Evolutionary conservation across 2,888 invertebrate genomes (phyloP).

Genomic region (Molorchus minor): DNA sequence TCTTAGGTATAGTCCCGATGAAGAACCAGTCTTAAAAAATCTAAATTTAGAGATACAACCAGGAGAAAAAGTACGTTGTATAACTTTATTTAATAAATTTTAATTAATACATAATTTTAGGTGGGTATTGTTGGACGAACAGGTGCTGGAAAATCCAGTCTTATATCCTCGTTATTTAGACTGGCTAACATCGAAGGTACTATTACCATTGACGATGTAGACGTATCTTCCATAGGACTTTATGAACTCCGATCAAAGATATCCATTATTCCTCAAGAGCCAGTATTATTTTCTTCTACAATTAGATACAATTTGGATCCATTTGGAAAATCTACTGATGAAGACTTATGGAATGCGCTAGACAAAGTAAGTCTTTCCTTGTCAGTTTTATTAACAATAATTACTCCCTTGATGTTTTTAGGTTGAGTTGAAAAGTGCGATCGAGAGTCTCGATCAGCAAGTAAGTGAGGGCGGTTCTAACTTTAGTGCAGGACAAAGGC

Average conservation of each 20-base stretch:
- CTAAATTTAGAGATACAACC: constrained; percentile 70
- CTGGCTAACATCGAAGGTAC: constrained; percentile 76
- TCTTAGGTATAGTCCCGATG: constrained; percentile 70
- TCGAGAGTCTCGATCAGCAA: constrained; percentile 71
- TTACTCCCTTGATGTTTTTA: constrained; percentile 48
- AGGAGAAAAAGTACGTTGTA: constrained; percentile 75
- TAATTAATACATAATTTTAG: constrained; percentile 58
- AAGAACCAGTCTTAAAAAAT: constrained; percentile 76
- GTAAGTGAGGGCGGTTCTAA: constrained; percentile 83
- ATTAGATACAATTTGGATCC: constrained; percentile 87
- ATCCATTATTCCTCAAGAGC: constrained; percentile 87
- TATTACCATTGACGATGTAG: constrained; percentile 78
- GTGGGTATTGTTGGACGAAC: constrained; percentile 88
- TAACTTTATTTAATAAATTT: too few relatives aligned
- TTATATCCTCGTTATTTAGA: constrained; percentile 84
- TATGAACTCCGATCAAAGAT: constrained; percentile 81
- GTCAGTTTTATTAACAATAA: not conserved
- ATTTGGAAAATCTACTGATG: constrained; percentile 77
- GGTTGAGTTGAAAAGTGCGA: constrained; percentile 79
- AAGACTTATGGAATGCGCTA: constrained; percentile 79
- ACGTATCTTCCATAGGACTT: constrained; percentile 75
- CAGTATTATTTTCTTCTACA: constrained; percentile 82
- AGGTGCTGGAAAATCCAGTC: constrained; percentile 87
- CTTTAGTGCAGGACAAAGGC: constrained; percentile 89
- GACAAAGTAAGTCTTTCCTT: constrained; percentile 63